phyloP scores from a whole-genome alignment of 2,113 vertebrate species.

The Mungos mungo region DNA sequence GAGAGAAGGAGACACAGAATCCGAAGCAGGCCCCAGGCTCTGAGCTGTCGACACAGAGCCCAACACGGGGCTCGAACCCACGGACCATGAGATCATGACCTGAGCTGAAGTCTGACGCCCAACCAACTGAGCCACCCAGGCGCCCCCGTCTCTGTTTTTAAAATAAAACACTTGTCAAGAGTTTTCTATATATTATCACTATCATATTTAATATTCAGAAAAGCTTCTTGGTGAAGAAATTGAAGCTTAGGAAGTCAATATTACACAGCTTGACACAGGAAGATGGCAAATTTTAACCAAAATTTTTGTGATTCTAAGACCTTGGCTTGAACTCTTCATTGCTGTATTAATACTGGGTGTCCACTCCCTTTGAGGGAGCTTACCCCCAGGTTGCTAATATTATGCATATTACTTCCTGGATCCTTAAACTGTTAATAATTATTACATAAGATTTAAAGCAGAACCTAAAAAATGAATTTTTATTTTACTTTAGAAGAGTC shows the following conservation, averaged over 20 bases:
- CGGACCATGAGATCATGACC: too few relatives aligned
- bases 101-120: too few relatives aligned
- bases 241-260: background rate
- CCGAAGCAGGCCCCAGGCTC: too few relatives aligned
- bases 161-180: conserved; percentile 13
- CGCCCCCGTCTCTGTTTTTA: background rate
- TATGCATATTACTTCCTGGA: background rate
- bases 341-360: background rate
- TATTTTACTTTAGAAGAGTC: conserved; percentile 50
- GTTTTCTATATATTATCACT: background rate
- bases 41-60: too few relatives aligned
- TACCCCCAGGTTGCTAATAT: background rate
- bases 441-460: conserved; percentile 38
- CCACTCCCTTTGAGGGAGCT: background rate
- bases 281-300: background rate
- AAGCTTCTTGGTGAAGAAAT: background rate
- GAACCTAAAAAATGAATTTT: background rate
- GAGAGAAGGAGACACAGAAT: too few relatives aligned
- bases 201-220: background rate
- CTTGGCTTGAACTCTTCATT: conserved; percentile 22
- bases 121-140: too few relatives aligned
- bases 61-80: too few relatives aligned
- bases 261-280: background rate
- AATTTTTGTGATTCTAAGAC: conserved; percentile 46
- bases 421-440: conserved; percentile 19